Conservation (phyloP, 2,888 invertebrate genomes). For the Leptopilina myrica region DNA sequence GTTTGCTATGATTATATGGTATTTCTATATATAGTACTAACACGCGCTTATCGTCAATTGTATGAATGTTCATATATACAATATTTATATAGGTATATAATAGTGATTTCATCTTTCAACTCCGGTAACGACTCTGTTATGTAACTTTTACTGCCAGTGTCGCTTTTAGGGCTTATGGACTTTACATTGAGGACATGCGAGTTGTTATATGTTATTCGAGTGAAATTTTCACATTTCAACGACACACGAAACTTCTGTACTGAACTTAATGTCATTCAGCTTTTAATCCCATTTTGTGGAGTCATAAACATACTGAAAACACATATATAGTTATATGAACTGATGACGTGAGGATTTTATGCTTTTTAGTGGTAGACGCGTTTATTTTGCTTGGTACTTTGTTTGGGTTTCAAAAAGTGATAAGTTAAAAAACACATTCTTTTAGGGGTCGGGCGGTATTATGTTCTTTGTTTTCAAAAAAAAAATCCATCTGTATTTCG, state of each 20-base stretch:
- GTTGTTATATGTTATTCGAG: conserved; percentile 16
- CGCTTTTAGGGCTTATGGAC: conserved; percentile 17
- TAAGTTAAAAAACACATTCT: no score
- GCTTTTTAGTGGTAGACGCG: background rate
- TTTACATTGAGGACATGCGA: conserved; percentile 15
- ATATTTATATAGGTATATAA: no score
- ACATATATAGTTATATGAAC: no score
- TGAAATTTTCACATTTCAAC: conserved; percentile 12
- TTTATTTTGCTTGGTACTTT: no score
- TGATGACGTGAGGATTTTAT: background rate
- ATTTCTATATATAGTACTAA: no score
- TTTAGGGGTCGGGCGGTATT: no score
- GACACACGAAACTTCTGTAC: conserved; percentile 3
- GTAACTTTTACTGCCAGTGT: conserved; percentile 10
- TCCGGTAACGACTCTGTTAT: conserved; percentile 9
- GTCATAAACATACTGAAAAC: conserved; percentile 3
- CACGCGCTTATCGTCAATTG: conserved; percentile 5
- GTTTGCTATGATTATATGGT: background rate
- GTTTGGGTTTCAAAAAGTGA: background rate
- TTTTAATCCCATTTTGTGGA: conserved; percentile 8
- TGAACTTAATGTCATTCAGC: background rate
- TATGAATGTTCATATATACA: background rate
- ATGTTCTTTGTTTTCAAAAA: no score
- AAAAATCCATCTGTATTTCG: no score
- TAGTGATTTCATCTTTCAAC: conserved; percentile 15